Base-by-base conservation (phyloP, 2,888 invertebrate genomes). In the Matsumyia berberina region DNA sequence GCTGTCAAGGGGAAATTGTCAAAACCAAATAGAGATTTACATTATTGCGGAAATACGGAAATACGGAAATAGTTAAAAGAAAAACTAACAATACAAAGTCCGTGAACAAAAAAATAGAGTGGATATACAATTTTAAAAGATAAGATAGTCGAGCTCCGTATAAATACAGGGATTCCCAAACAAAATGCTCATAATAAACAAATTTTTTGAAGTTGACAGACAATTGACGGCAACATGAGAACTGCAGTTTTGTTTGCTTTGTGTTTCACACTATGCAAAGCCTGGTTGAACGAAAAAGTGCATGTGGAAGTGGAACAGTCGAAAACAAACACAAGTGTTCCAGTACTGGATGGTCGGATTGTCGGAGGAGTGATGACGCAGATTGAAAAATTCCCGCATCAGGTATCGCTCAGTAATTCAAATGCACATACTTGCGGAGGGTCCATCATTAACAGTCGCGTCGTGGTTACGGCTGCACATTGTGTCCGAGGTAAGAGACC, bases 1-100 rank as follows among this genome's bases (percentile, higher is more conserved):
- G 4, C 35, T 49, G 64, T 29, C 39, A 29, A 31, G 37, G 49
- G 17, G 17, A 31, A 39, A 67, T 58, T 37, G 49, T 49, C 44
- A 39, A 53, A 44, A 24, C 8, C 12, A 53, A 53, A 24, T 73
- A 15, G 11, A 55, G 62, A 51, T 44, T 35, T 44, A n/a, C n/a
- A n/a, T n/a, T n/a, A n/a, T n/a, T n/a, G n/a, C n/a, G n/a, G n/a
- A 53, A 73, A 73, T 11, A 73, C 62, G 53, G 53, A 73, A 73
- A 42, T 33, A 55, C 31, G 42, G 11, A 4, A 24, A 24, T 24
- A 24, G 4, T 3, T 3, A 1, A 24, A 24, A 9, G 9, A 35
- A 73, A 33, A 1, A 42, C 42, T 53, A 73, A 60, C 53, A 60
- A 24, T 35, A 15, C n/a, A 24, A 33, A 33, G 42, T 9, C 44